phyloP scores from a whole-genome alignment of 2,888 invertebrate species.

The Carpatolechia fugitivella region DNA sequence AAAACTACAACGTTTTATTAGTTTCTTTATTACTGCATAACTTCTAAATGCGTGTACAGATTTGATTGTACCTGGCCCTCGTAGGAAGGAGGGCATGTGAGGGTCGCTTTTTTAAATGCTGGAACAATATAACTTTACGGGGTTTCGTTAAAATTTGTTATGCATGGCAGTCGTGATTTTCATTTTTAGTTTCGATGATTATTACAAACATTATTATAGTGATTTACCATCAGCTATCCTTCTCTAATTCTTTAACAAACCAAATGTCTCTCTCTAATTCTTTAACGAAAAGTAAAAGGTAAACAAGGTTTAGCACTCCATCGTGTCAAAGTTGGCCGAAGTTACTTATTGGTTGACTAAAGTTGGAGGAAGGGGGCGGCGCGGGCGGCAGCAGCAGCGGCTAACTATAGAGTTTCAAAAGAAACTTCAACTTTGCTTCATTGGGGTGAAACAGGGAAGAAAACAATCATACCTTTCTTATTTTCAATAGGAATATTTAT shows the following conservation, averaged over 20 bases:
- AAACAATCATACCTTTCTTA: too few relatives aligned
- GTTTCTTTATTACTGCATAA: too few relatives aligned
- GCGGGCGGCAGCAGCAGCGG: background rate
- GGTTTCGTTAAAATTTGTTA: too few relatives aligned
- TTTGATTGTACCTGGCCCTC: too few relatives aligned
- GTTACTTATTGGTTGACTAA: slow-evolving; percentile 12
- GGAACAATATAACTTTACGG: too few relatives aligned
- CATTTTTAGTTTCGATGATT: background rate
- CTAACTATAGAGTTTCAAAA: background rate
- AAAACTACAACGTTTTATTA: too few relatives aligned
- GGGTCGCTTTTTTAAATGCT: too few relatives aligned
- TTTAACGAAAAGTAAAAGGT: background rate
- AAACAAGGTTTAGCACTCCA: slow-evolving; percentile 51
- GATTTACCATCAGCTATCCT: background rate
- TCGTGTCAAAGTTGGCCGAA: slow-evolving; percentile 36
- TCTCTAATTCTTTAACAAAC: background rate
- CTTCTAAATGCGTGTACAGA: too few relatives aligned
- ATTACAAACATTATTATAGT: too few relatives aligned
- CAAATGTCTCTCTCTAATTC: background rate
- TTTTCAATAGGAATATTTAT: too few relatives aligned
- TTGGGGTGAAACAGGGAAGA: background rate
- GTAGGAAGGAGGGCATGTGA: too few relatives aligned
- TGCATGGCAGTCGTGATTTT: too few relatives aligned
- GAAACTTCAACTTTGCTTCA: slow-evolving; percentile 2
- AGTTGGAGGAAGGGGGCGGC: background rate